Conservation (phyloP, 2,113 vertebrate genomes). For the Siniperca knerii region DNA sequence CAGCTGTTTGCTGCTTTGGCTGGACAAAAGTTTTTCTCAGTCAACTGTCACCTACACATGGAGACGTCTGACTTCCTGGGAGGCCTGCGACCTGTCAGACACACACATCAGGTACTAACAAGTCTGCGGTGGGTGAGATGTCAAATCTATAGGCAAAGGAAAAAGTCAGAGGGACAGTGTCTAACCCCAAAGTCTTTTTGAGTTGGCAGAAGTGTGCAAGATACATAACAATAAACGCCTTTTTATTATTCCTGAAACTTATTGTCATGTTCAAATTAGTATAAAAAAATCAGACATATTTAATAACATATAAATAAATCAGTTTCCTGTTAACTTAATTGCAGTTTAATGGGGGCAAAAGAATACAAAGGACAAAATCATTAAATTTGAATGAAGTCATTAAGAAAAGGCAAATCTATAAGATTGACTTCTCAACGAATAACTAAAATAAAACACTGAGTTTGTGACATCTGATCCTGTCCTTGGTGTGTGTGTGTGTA, state of each 20-base stretch:
- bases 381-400: background rate
- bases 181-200: background rate
- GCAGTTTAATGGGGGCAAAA: background rate
- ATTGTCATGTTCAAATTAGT: no score
- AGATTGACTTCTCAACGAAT: background rate
- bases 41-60: conserved; percentile 98
- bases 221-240: background rate
- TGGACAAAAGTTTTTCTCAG: conserved; percentile 88
- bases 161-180: background rate
- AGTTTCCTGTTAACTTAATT: no score
- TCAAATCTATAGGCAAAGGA: background rate
- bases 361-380: background rate
- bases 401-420: background rate
- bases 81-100: conserved; percentile 91
- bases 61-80: conserved; percentile 98
- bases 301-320: no score
- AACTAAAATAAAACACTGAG: background rate
- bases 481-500: conserved; percentile 57
- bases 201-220: background rate
- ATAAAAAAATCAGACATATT: no score
- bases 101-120: conserved; percentile 76
- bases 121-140: no score
- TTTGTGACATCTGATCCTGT: background rate
- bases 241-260: no score
- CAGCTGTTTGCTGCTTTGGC: conserved; percentile 93